phyloP scores from a whole-genome alignment of 2,797 vertebrate species.

The Syndactyla subalaris region DNA sequence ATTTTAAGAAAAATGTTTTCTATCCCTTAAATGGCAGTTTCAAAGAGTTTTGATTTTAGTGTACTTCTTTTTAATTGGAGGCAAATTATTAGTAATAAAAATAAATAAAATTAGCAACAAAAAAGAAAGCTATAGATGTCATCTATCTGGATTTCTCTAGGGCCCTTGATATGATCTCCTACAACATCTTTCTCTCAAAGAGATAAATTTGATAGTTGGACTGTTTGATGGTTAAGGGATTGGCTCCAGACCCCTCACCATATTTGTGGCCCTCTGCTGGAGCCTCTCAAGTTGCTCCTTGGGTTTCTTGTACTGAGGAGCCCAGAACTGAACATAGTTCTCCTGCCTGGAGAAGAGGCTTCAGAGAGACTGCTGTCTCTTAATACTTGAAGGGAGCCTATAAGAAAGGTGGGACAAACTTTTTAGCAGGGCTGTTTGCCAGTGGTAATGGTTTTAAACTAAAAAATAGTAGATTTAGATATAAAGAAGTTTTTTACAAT shows the following conservation, averaged over 20 bases:
- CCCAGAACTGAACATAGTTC: neutral
- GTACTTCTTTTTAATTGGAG: neutral
- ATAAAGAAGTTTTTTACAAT: neutral
- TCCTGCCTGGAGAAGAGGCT: neutral
- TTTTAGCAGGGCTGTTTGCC: neutral
- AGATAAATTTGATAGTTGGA: neutral
- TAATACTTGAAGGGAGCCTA: neutral
- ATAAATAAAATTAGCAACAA: neutral
- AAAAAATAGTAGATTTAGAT: neutral
- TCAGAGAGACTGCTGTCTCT: neutral
- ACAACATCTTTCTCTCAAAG: neutral
- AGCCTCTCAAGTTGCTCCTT: neutral
- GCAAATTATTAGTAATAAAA: neutral
- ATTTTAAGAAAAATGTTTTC: neutral
- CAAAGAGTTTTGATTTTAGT: neutral
- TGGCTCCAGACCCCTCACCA: neutral
- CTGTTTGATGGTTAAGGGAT: neutral
- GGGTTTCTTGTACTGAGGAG: neutral
- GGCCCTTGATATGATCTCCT: neutral
- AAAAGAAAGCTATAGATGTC: fast-evolving
- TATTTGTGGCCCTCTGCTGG: neutral
- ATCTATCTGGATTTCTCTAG: neutral
- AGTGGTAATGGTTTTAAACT: neutral
- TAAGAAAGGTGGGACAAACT: neutral
- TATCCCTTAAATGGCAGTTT: neutral